phyloP scores from a whole-genome alignment of 64 coral and sea anemone species.

The Montipora foliosa region DNA sequence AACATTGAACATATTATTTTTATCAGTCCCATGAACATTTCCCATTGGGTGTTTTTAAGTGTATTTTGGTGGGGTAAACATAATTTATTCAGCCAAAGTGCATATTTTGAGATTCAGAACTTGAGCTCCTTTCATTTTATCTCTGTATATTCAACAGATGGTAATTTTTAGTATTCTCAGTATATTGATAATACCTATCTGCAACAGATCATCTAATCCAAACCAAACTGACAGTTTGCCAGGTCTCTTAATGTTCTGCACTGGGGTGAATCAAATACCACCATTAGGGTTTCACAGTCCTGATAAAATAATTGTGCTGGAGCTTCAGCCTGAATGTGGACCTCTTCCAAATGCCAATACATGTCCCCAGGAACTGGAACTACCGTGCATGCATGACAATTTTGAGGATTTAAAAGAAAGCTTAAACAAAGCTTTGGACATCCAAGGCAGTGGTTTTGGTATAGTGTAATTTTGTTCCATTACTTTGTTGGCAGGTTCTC shows the following conservation, averaged over 20 bases:
- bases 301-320: too few species aligned
- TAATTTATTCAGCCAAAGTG: background rate
- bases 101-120: background rate
- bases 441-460: constrained; percentile 36
- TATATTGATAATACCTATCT: background rate
- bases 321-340: too few species aligned
- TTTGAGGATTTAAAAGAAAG: too few species aligned
- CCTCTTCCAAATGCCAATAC: too few species aligned
- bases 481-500: background rate
- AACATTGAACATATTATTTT: too few species aligned
- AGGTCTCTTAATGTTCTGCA: constrained; percentile 71
- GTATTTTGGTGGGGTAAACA: background rate
- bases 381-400: too few species aligned
- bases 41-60: background rate
- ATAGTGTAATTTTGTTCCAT: constrained; percentile 32
- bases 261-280: too few species aligned
- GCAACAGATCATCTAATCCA: constrained; percentile 19
- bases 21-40: too few species aligned
- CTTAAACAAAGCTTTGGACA: too few species aligned
- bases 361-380: too few species aligned
- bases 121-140: constrained; percentile 13
- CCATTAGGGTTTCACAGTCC: too few species aligned
- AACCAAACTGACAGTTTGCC: constrained; percentile 10
- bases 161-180: background rate
- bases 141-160: background rate